These are phyloP conservation scores for Dendronephthya gigantea DNA, from an alignment of 64 coral and sea anemone species.

Conservation along the genomic window DNA sequence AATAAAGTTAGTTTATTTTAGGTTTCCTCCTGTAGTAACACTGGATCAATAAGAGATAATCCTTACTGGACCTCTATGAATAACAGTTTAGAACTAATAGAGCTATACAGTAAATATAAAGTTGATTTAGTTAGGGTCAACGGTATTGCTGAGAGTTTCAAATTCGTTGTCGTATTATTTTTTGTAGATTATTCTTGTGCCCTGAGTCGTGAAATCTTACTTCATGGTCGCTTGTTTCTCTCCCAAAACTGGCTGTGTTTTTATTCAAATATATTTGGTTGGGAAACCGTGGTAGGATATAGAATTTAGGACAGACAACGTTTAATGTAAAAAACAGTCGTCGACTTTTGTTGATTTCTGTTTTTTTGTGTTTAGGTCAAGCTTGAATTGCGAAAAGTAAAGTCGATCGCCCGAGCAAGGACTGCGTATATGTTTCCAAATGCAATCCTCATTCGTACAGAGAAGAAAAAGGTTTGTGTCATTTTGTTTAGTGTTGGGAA, in stretches of 20 bases:
- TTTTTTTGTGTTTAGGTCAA: conserved; percentile 50
- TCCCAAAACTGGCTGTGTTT: conserved; percentile 97
- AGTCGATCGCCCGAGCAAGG: conserved; percentile 77
- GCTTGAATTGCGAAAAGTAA: conserved; percentile 72
- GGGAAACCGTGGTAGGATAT: conserved; percentile 82
- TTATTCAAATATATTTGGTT: conserved; percentile 98
- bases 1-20: too few species aligned
- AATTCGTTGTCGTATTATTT: conserved; percentile 7
- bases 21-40: too few species aligned
- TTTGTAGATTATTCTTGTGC: conserved; percentile 93
- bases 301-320: neutral
- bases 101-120: neutral
- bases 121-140: neutral
- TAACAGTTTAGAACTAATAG: too few species aligned
- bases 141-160: neutral
- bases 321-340: neutral
- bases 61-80: too few species aligned
- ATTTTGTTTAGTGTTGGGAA: neutral
- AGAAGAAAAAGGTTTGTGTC: conserved; percentile 66
- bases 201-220: conserved; percentile 79
- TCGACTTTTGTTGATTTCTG: neutral
- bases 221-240: conserved; percentile 81
- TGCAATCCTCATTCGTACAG: conserved; percentile 80
- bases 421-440: conserved; percentile 96
- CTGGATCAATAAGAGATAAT: too few species aligned